Evolutionary conservation across 2,888 invertebrate genomes (phyloP).

Genomic region (Xestobium rufovillosum): DNA sequence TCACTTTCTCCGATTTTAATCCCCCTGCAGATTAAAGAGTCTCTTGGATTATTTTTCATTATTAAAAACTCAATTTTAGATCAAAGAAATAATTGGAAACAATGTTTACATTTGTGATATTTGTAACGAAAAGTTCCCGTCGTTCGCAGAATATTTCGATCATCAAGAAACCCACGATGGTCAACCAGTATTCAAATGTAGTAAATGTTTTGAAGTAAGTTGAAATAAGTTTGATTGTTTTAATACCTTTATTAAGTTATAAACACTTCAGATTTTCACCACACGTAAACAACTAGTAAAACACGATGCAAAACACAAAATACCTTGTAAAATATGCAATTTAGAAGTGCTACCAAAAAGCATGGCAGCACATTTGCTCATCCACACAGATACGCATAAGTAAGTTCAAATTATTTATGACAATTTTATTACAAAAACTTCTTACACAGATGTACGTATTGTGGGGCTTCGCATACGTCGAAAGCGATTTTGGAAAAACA

Average conservation of each 20-base stretch:
- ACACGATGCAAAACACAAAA: slow-evolving; percentile 27
- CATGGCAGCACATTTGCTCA: slow-evolving; percentile 26
- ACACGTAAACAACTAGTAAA: slow-evolving; percentile 21
- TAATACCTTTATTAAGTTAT: no score
- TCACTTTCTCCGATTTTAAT: no score
- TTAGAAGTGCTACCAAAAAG: slow-evolving; percentile 26
- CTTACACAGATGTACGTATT: slow-evolving; percentile 22
- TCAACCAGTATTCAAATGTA: slow-evolving; percentile 27
- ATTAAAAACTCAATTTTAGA: no score
- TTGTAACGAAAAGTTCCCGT: slow-evolving; percentile 23
- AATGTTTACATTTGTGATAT: slow-evolving; percentile 26
- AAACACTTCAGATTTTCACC: slow-evolving; percentile 25
- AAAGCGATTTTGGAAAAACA: slow-evolving; percentile 26
- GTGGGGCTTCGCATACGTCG: slow-evolving; percentile 24
- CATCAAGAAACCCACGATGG: slow-evolving; percentile 28
- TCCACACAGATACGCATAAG: slow-evolving; percentile 29
- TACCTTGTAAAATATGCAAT: slow-evolving; percentile 27
- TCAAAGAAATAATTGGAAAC: no score
- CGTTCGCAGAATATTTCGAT: slow-evolving; percentile 29
- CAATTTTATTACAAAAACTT: slow-evolving; percentile 5
- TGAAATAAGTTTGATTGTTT: no score
- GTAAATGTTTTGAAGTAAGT: slow-evolving; percentile 26
- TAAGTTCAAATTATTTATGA: slow-evolving; percentile 16
- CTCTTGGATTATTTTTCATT: no score
- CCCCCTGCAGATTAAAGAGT: no score